Evolutionary conservation across 64 coral and sea anemone genomes (phyloP), one percentile per base, ranked within the genome.

Genomic region (Pocillopora verrucosa): DNA sequence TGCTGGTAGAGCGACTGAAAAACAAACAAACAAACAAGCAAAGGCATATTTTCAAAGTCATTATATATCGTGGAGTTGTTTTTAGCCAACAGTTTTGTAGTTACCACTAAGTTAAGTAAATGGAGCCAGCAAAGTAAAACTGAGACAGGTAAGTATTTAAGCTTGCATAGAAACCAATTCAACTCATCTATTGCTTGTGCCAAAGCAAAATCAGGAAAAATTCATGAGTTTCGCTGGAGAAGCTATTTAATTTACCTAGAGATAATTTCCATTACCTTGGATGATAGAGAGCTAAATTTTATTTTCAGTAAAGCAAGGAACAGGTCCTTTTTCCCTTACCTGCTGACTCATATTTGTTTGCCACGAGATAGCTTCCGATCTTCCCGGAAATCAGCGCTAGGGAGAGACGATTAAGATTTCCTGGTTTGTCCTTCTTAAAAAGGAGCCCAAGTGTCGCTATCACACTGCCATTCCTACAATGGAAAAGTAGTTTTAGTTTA

Each of bases 371-470:
- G 1, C 69, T 34, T 41, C 88, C 91, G 1, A 96, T 76, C 30
- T 88, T 87, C 74, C 94, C 94, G 70, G 88, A 78, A 10, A 75
- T 82, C 13, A 96, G 76, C 22, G 91, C 88, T 9, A 63, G 51
- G n/a, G 94, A 90, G 2, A 96, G 78, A n/a, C 64, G 80, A 16
- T 96, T 88, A 9, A 96, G 94, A 36, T 96, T 88, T 41, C 82
- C 88, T 87, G 58, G 59, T 14, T 88, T 84, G 10, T 76, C 85
- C 35, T 88, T 90, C 13, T 61, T 87, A 56, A 96, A 96, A 45
- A 96, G 92, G 13, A 96, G 56, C 0, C 94, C 94, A 45, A 96
- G 60, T 24, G 89, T 81, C 4, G 91, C 88, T 37, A 96, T 96
- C 1, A 96, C 91, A 34, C 94, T 96, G 25, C 94, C 94, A 25